A percentile compares a stretch with the other conserved stretches of the same genome.
Evolutionary conservation across 1,140 invertebrate genomes (phyloP).

Genomic region (Drosophila biarmipes): DNA sequence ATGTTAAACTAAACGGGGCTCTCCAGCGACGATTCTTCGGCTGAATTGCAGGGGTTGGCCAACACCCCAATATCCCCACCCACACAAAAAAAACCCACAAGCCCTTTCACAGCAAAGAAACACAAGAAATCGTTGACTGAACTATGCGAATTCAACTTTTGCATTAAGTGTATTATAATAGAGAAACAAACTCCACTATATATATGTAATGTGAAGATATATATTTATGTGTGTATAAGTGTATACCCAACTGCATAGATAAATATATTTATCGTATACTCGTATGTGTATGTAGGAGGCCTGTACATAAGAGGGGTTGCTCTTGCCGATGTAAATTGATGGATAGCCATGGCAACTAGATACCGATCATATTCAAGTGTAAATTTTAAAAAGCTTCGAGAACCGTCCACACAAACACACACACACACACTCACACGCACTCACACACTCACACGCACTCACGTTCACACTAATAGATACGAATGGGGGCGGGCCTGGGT

Average conservation of each 20-base stretch:
- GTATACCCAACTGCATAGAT: constrained; percentile 14
- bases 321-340: constrained; percentile 25
- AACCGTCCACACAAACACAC: constrained; percentile 81
- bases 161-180: constrained; percentile 57
- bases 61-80: background rate
- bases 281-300: constrained; percentile 18
- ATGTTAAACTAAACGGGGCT: constrained; percentile 5
- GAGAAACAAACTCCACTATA: constrained; percentile 13
- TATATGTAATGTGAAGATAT: constrained; percentile 16
- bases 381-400: constrained; percentile 75
- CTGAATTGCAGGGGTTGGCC: constrained; percentile 35
- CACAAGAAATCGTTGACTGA: constrained; percentile 63
- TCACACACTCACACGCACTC: constrained; percentile 8
- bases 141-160: constrained; percentile 50
- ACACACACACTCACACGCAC: constrained; percentile 19
- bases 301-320: constrained; percentile 27
- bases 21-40: constrained; percentile 11
- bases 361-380: constrained; percentile 60
- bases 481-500: background rate
- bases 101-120: background rate
- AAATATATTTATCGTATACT: constrained; percentile 17
- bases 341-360: constrained; percentile 27
- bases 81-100: background rate
- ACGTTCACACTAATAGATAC: background rate
- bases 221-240: constrained; percentile 21